Conservation (phyloP, 2,888 invertebrate species). For the Protodeltote pygarga region DNA sequence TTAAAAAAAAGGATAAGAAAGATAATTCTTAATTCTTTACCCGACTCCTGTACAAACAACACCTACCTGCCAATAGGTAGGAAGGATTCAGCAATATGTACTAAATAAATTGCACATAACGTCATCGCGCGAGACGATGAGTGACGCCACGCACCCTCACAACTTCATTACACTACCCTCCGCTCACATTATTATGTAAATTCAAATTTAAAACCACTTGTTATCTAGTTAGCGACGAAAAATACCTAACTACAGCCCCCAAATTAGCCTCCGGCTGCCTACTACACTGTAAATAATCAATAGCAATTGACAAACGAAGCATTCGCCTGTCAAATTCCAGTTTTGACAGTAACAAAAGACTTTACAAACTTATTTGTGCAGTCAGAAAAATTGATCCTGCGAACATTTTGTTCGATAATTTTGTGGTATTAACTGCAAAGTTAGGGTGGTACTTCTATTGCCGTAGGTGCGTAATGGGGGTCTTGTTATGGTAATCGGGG, state of each 20-base stretch:
- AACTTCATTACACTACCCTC: slow-evolving; percentile 67
- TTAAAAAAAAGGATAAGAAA: no score
- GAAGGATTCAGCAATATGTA: slow-evolving; percentile 41
- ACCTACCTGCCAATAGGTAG: not conserved
- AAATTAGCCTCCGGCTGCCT: slow-evolving; percentile 80
- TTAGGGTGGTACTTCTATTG: slow-evolving; percentile 42
- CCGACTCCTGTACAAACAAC: no score
- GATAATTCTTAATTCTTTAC: no score
- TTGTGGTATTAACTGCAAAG: slow-evolving; percentile 34
- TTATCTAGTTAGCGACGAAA: slow-evolving; percentile 86
- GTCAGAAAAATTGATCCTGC: slow-evolving; percentile 8
- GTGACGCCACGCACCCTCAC: slow-evolving; percentile 58
- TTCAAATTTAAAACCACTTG: slow-evolving; percentile 87
- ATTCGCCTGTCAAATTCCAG: slow-evolving; percentile 85
- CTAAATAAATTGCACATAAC: slow-evolving; percentile 41
- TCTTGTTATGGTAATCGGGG: slow-evolving; percentile 84
- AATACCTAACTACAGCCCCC: slow-evolving; percentile 80
- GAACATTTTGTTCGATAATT: slow-evolving; percentile 3
- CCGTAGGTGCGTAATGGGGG: slow-evolving; percentile 81
- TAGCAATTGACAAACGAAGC: slow-evolving; percentile 86
- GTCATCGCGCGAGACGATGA: slow-evolving; percentile 40
- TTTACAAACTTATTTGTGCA: slow-evolving; percentile 46
- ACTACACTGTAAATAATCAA: slow-evolving; percentile 82
- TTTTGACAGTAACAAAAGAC: slow-evolving; percentile 66
- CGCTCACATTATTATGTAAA: slow-evolving; percentile 82